A percentile compares a stretch with the other conserved stretches of the same genome.
These are phyloP conservation scores for Vannuccia rotundouncinata DNA, from an alignment of 2,888 invertebrate genomes.

Conservation along the genomic window DNA sequence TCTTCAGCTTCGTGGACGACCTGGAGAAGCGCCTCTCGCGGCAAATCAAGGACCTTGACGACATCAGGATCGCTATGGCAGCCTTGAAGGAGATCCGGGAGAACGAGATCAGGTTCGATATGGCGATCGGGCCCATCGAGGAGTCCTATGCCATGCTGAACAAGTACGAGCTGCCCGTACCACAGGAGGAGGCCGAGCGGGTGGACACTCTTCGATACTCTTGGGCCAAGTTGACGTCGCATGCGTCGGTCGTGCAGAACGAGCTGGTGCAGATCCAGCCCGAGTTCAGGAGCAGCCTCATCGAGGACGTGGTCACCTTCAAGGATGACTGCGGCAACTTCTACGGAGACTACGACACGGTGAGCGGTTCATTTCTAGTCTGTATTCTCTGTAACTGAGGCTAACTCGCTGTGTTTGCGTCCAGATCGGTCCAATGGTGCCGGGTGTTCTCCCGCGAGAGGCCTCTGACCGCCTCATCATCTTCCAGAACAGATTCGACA, in stretches of 20 bases:
- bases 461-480: conserved; percentile 84
- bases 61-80: conserved; percentile 86
- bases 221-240: conserved; percentile 35
- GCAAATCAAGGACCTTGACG: conserved; percentile 77
- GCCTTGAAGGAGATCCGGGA: conserved; percentile 68
- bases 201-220: conserved; percentile 66
- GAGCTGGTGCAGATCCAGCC: conserved; percentile 35
- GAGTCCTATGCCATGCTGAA: conserved; percentile 86
- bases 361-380: background rate
- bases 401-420: too few species aligned
- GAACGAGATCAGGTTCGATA: conserved; percentile 87
- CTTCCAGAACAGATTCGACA: conserved; percentile 73
- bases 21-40: conserved; percentile 80
- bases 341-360: conserved; percentile 35
- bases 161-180: conserved; percentile 76
- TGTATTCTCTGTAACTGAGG: too few species aligned
- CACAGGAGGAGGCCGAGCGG: conserved; percentile 80
- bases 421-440: conserved; percentile 75
- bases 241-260: conserved; percentile 29
- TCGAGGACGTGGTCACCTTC: conserved; percentile 32
- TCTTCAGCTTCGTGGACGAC: conserved; percentile 70
- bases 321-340: conserved; percentile 38
- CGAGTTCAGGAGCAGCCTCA: conserved; percentile 35
- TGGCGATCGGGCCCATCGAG: conserved; percentile 86
- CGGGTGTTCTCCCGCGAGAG: conserved; percentile 80